Percentiles rank a stretch among this genome's conserved stretches.
These are phyloP conservation scores for Piliocolobus tephrosceles DNA, from an alignment of 2,113 vertebrate species.

Conservation along the genomic window DNA sequence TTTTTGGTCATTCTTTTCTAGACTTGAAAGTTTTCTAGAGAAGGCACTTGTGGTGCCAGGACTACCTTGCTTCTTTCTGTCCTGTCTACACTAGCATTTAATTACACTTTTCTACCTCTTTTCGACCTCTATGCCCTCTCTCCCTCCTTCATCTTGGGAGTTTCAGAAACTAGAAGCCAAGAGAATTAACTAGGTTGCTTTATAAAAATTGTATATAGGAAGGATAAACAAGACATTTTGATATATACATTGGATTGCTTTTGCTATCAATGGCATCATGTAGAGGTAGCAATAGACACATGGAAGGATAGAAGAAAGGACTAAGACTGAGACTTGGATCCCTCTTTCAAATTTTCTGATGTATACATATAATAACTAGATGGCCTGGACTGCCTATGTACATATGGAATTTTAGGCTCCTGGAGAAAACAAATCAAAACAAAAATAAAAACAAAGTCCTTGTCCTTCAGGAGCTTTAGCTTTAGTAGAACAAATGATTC, in stretches of 20 bases:
- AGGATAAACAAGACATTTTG: neutral
- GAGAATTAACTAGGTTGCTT: neutral
- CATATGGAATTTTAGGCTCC: neutral
- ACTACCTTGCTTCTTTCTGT: neutral
- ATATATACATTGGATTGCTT: neutral
- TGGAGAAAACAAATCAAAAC: neutral
- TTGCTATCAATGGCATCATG: neutral
- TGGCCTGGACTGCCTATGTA: neutral
- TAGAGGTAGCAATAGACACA: neutral
- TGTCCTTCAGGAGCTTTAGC: neutral
- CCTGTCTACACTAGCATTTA: neutral
- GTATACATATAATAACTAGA: neutral
- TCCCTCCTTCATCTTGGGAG: neutral
- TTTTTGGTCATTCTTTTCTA: neutral
- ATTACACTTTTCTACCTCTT: neutral
- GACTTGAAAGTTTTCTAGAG: neutral
- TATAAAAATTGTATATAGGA: neutral
- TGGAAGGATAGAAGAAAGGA: neutral
- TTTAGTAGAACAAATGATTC: constrained; percentile 36
- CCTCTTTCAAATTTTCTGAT: neutral
- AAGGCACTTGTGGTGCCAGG: neutral
- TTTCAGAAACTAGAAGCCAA: neutral
- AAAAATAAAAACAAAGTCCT: neutral
- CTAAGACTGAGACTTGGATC: neutral
- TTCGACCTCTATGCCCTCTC: neutral